phyloP scores from a whole-genome alignment of 2,113 vertebrate species.

The Propithecus coquereli region DNA sequence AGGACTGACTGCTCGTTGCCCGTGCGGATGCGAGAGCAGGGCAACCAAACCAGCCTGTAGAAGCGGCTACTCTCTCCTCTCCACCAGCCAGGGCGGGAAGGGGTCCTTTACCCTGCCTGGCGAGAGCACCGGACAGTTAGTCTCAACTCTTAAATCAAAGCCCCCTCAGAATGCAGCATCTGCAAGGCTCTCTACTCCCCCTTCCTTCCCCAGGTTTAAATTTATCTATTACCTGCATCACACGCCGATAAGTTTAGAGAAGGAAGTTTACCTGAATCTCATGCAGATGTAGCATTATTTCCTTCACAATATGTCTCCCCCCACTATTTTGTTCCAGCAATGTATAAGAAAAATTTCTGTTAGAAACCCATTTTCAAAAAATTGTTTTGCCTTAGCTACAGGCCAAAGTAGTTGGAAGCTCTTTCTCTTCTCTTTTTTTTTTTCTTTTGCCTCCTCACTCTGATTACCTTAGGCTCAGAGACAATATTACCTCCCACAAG shows the following conservation, averaged over 20 bases:
- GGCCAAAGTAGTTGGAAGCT: neutral
- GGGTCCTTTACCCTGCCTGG: neutral
- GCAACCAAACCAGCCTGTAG: neutral
- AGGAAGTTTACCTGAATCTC: neutral
- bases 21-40: neutral
- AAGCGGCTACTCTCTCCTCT: neutral
- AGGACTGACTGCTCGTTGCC: neutral
- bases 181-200: neutral
- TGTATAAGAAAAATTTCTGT: neutral
- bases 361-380: neutral
- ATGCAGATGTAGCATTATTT: neutral
- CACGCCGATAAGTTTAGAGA: neutral
- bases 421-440: no score
- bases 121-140: neutral
- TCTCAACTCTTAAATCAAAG: neutral
- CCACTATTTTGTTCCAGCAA: neutral
- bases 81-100: neutral
- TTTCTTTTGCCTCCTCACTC: neutral
- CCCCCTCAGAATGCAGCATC: neutral
- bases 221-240: neutral
- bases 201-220: neutral
- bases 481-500: constrained; percentile 75
- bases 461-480: constrained; percentile 39
- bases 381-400: neutral
- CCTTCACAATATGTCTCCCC: neutral